Base-by-base conservation (phyloP, 1,140 invertebrate genomes). In the Hypothenemus hampei region DNA sequence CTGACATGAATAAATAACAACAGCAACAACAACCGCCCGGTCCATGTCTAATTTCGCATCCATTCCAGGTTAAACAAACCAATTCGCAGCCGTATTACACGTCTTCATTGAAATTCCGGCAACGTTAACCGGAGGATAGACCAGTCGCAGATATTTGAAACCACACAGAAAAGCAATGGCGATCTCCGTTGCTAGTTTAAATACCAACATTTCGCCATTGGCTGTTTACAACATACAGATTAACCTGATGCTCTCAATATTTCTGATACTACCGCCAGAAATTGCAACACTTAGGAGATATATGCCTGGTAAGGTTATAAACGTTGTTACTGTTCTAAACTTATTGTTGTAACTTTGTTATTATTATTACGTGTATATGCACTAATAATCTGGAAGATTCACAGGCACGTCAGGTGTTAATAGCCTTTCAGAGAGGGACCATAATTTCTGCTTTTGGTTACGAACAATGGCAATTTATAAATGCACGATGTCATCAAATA, bases 21-120 rank as follows among this genome's bases (percentile, higher is more conserved):
- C 16, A 16, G n/a, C n/a, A 37, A 37, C 7, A 18, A 37, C 35
- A 37, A 31, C 1, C 26, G 10, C 26, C 1, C 26, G 10, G 26
- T 15, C 36, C 10, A 19, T 31, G 26, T 31, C 36, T 19, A 22
- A 43, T 21, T 11, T 16, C 11, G 19, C 21, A 21, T 21, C 36
- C 29, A 10, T 51, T 41, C 24, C 33, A 40, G 37, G 39, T 33
- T 39, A 51, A 51, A 51, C 37, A 41, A 41, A 41, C n/a, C 39
- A 20, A 51, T 51, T 40, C 23, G 22, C 48, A 31, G 35, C 47
- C 15, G 47, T 15, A 47, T 39, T 24, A 19, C 33, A 49, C 19
- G 13, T 49, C 37, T 51, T 41, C 48, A 51, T 51, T 51, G 37
- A 51, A 43, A 51, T 51, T 40, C 48, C 31, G 26, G n/a, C 10